Evolutionary conservation across 2,797 vertebrate genomes (phyloP).

Genomic region (Acomys russatus): DNA sequence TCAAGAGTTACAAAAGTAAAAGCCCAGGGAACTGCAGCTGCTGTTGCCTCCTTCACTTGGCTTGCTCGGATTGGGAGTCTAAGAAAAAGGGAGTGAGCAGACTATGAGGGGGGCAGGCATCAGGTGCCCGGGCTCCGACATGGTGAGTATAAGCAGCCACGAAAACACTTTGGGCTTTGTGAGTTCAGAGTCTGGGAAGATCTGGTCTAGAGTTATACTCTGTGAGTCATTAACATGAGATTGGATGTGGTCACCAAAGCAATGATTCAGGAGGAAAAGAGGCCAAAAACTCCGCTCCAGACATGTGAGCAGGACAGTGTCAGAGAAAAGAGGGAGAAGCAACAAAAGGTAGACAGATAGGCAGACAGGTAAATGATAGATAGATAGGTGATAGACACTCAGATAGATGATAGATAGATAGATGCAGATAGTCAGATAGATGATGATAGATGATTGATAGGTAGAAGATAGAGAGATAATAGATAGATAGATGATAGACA

Average conservation of each 20-base stretch:
- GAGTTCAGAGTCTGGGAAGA: not conserved
- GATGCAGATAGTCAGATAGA: not conserved
- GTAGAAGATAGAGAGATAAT: not conserved
- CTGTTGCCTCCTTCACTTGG: not conserved
- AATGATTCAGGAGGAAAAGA: not conserved
- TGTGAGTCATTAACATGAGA: not conserved
- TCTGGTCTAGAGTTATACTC: not conserved
- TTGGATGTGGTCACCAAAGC: not conserved
- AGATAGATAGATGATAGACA: too few species aligned
- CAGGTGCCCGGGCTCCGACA: not conserved
- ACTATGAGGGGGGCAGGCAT: not conserved
- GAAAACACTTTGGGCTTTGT: not conserved
- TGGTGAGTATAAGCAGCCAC: not conserved
- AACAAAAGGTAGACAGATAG: not conserved
- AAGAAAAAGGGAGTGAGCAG: not conserved
- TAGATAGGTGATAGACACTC: not conserved
- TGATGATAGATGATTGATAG: too few species aligned
- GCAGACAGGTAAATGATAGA: not conserved
- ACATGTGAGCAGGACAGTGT: not conserved
- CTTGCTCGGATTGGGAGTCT: not conserved
- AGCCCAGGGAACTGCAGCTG: not conserved
- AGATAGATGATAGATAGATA: not conserved
- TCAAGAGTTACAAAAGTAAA: not conserved
- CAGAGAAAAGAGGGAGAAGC: constrained; percentile 9
- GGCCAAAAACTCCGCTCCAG: not conserved